Conservation (phyloP, 2,113 vertebrate genomes). For the Thamnophis sirtalis region DNA sequence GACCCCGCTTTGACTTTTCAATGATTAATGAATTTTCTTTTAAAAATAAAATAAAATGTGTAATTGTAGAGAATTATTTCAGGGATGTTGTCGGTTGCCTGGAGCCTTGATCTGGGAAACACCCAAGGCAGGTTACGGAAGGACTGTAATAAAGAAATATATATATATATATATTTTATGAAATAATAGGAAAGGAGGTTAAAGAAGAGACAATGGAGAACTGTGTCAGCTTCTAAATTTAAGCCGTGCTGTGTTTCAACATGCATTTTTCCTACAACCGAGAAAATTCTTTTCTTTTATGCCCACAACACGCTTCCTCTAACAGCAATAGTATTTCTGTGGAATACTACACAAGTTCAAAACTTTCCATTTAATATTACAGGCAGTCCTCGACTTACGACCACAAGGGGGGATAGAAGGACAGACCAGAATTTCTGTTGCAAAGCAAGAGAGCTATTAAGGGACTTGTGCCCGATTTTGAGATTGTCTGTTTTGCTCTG, state of each 20-base stretch:
- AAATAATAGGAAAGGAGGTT: not conserved
- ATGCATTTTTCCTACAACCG: not conserved
- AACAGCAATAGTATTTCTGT: not conserved
- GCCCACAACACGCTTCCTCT: not conserved
- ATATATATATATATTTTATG: not conserved
- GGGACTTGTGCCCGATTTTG: not conserved
- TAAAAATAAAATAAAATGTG: not conserved
- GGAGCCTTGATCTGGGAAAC: not conserved
- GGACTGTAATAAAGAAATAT: not conserved
- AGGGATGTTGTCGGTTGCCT: not conserved
- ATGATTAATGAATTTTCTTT: not conserved
- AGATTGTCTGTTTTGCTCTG: not conserved
- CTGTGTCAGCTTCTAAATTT: not conserved
- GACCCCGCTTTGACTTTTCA: not conserved
- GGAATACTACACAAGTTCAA: too few species aligned
- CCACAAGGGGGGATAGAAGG: not conserved
- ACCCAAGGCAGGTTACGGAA: not conserved
- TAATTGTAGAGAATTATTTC: not conserved
- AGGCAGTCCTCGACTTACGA: not conserved
- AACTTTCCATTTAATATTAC: not conserved
- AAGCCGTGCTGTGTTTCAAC: not conserved
- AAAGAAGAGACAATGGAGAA: too few species aligned
- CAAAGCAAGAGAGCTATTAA: not conserved
- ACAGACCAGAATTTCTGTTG: not conserved
- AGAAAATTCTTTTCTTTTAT: not conserved